Base-by-base conservation (phyloP, 1,140 invertebrate species). In the Oreohelix idahoensis region DNA sequence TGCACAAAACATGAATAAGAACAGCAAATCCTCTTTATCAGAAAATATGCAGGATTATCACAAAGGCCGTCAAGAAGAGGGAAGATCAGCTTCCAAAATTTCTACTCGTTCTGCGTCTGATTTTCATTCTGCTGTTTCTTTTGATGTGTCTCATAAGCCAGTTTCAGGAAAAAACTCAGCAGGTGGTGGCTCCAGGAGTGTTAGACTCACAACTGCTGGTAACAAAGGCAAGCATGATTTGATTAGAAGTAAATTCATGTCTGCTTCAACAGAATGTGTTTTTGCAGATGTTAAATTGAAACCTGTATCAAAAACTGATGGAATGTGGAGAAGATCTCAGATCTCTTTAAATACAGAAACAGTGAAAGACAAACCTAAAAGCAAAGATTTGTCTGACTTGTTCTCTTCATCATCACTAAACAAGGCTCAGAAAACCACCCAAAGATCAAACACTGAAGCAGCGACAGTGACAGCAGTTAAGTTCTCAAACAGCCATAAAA, bases 281-380 rank as follows among this genome's bases (percentile, higher is more conserved):
- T 74, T 74, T 74, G 38, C 36, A 74, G 71, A 74, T 8, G 38
- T 74, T 2, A 74, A 74, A 36, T 26, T 74, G 23, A 74, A 45
- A 74, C 26, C 71, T 29, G 38, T 39, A 5, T 74, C 71, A 1
- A 74, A 74, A 74, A 45, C 2, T 13, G 23, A 39, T 26, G 71
- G 11, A 1, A 74, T 8, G 8, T 45, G 38, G 63, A 66, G 63
- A 74, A 74, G 39, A 39, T 74, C 71, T 75, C 38, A 84, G n/a
- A 23, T 83, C 26, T 36, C 36, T 39, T 26, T n/a, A 39, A 39
- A 11, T 39, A 29, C 26, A 8, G 71, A 5, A 45, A 13, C 8
- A 45, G 17, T 39, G 15, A 38, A 45, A 26, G 23, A n/a, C 23
- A 42, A 8, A 74, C 32, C 38, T 15, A 74, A 39, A 20, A 74